Base-by-base conservation (phyloP, 2,888 invertebrate species). In the Monochamus alternatus region DNA sequence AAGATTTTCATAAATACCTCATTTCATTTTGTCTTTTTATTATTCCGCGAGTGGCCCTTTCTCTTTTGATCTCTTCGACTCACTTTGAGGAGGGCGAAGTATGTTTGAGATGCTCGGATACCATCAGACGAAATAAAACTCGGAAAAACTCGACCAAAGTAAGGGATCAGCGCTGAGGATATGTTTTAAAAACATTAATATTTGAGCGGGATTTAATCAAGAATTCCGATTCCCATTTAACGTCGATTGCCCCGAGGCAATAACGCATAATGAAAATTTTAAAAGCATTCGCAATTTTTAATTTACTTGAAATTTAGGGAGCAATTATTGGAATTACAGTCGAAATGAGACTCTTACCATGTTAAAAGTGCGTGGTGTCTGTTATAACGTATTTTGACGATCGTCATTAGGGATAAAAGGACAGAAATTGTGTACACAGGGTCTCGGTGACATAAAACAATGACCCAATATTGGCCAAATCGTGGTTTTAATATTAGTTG, bases 1-100 rank as follows among this genome's bases (percentile, higher is more conserved):
- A 55, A 52, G 55, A 67, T 59, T 59, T 22, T 43, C 38, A 14
- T 68, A 68, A 68, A n/a, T 52, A 58, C 38, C 8, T 32, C 38
- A 55, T 68, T 43, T 68, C n/a, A 14, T 68, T 58, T 9, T 32
- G 52, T 38, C 14, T 55, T 55, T 55, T 55, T 55, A 55, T 55
- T 55, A 55, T 55, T 55, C 55, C 7, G 14, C 5, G 55, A 55
- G 55, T 55, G 55, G 55, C 12, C 55, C 14, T 55, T n/a, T 55
- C n/a, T 7, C 55, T 55, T 55, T 55, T 55, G 55, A 55, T 55
- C 55, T 14, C 55, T 7, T 14, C 55, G 55, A 12, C 14, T 55
- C 22, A 5, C 55, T 14, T 55, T 10, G 14, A 55, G 55, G 4
- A 55, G 5, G 7, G 22, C 12, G n/a, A 55, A 55, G n/a, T 55